phyloP scores from a whole-genome alignment of 2,888 invertebrate genomes.

The Psococerastis gibbosa region DNA sequence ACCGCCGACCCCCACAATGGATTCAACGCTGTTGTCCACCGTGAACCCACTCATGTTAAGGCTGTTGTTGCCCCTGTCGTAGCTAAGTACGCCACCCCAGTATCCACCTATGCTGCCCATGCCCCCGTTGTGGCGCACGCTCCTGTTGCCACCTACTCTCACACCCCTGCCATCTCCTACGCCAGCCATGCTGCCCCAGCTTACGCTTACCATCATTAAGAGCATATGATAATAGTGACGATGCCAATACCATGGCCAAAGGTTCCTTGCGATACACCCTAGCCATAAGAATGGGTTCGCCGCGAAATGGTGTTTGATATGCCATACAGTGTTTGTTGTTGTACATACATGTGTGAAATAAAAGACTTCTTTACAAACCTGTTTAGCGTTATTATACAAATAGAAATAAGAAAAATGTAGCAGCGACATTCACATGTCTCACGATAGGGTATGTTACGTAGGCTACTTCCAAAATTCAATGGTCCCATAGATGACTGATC shows the following conservation, averaged over 20 bases:
- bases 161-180: slow-evolving; percentile 21
- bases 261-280: not conserved
- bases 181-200: slow-evolving; percentile 13
- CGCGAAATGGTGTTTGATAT: not conserved
- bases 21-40: slow-evolving; percentile 23
- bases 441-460: too few species aligned
- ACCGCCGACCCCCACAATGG: slow-evolving; percentile 24
- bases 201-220: not conserved
- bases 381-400: too few species aligned
- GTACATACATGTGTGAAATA: not conserved
- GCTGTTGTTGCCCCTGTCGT: slow-evolving; percentile 6
- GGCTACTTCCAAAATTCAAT: too few species aligned
- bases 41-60: slow-evolving; percentile 13
- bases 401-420: too few species aligned
- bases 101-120: slow-evolving; percentile 17
- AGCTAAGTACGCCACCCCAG: slow-evolving; percentile 14
- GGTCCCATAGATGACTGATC: too few species aligned
- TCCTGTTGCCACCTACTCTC: slow-evolving; percentile 17
- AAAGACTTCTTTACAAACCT: too few species aligned
- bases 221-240: too few species aligned
- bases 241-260: slow-evolving; percentile 1
- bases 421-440: too few species aligned
- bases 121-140: slow-evolving; percentile 19
- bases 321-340: not conserved
- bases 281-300: not conserved